Base-by-base conservation (phyloP, 2,113 vertebrate species). In the Hiodon tergisus region DNA sequence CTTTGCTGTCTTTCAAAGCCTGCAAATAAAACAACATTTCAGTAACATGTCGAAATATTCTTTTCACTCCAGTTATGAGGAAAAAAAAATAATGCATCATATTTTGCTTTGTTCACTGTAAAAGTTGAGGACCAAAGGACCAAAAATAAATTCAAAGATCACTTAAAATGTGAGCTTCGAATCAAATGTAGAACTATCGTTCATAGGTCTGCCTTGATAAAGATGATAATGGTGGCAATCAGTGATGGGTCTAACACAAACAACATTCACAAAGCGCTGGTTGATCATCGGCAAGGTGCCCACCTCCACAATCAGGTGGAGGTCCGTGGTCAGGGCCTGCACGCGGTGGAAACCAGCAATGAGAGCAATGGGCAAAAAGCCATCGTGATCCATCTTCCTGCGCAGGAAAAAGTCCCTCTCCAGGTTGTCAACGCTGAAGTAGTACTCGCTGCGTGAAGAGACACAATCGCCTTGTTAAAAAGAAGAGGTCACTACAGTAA, bases 381-480 rank as follows among this genome's bases (percentile, higher is more conserved):
- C 97, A 7, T 95, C 89, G 0, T 85, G 75, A 69, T 99, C 97
- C 97, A 99, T 99, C 83, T 98, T 99, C 61, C 95, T 93, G 76
- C 97, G 89, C 78, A 99, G 88, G 88, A 98, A 99, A 81, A 99
- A 99, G 80, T 99, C 97, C 50, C 95, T 88, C 83, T 99, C 96
- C 89, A 99, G 83, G 79, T 99, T 99, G 87, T 96, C 96, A 79
- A 90, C 89, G 86, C 97, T 99, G 88, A 99, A 99, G 90, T 99
- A 99, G 86, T 98, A 99, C 78, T 99, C 97, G 2, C 96, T 98
- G 80, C 17, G 87, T 9, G 63, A 47, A 54, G 31, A 58, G 63
- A 48, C 31, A 31, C 31, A 31, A 31, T 31, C 31, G 31, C 31
- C 31, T 31, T 31, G 31, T 31, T 31, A 31, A 1, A 31, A 31